Conservation (phyloP, 2,113 vertebrate genomes). For the Ptilorrhoa leucosticta region DNA sequence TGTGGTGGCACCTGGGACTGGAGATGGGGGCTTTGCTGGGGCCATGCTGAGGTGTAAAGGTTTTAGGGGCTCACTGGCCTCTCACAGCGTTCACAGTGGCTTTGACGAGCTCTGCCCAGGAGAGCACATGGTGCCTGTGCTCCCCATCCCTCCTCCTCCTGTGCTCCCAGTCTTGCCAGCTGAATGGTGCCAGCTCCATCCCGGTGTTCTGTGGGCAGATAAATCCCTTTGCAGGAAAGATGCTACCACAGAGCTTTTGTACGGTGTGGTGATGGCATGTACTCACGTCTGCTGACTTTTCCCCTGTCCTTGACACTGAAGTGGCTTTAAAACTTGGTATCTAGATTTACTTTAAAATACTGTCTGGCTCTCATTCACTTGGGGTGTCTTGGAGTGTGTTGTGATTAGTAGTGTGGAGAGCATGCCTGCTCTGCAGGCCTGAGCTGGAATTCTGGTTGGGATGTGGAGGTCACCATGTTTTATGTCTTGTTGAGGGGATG, state of each 20-base stretch:
- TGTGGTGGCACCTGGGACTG: not conserved
- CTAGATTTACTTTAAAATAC: not conserved
- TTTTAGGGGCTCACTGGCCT: not conserved
- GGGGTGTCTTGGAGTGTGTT: not conserved
- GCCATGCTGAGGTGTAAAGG: not conserved
- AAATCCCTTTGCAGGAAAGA: not conserved
- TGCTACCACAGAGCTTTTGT: not conserved
- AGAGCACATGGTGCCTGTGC: not conserved
- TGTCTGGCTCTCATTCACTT: not conserved
- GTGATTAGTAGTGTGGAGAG: not conserved
- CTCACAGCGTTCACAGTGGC: accelerated
- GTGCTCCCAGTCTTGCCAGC: not conserved
- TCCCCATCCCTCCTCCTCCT: not conserved
- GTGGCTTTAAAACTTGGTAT: not conserved
- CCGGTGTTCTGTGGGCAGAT: accelerated
- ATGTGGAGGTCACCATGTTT: not conserved
- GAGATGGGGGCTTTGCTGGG: not conserved
- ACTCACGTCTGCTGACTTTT: not conserved
- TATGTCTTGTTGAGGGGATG: not conserved
- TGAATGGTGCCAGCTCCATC: not conserved
- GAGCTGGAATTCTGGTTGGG: not conserved
- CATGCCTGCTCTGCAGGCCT: not conserved
- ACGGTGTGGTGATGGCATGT: accelerated
- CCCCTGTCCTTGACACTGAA: not conserved
- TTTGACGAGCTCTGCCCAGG: not conserved